Evolutionary conservation across 2,113 vertebrate genomes (phyloP).

Genomic region (Plecotus auritus): DNA sequence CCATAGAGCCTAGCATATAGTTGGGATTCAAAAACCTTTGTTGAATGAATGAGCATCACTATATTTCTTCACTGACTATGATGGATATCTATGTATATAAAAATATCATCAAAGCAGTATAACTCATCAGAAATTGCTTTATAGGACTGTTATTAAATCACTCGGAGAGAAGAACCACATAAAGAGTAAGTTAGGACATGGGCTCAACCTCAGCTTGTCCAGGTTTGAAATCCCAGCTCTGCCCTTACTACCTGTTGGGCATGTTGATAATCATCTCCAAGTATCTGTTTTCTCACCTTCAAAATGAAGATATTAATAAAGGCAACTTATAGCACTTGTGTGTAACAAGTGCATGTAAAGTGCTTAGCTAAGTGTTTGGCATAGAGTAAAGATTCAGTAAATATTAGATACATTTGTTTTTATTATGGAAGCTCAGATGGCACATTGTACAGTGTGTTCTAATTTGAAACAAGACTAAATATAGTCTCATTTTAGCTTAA

Average conservation of each 20-base stretch:
- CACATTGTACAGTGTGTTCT: background rate
- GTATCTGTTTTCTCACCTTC: background rate
- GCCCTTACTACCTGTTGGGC: background rate
- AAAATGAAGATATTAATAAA: background rate
- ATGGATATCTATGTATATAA: background rate
- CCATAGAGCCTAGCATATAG: background rate
- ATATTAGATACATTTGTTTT: background rate
- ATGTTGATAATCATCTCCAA: background rate
- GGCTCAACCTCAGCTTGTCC: background rate
- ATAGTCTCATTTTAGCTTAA: background rate
- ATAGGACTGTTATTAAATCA: background rate
- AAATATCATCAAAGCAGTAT: background rate
- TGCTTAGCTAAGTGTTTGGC: background rate
- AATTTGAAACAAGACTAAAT: conserved; percentile 21
- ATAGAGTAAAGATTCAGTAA: background rate
- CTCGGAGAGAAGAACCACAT: background rate
- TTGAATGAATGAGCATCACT: background rate
- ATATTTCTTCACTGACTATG: background rate
- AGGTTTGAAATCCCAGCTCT: background rate
- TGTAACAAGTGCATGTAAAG: background rate
- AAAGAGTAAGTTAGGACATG: background rate
- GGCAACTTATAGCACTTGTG: background rate
- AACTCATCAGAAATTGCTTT: background rate
- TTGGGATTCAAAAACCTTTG: background rate
- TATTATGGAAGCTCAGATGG: background rate